phyloP scores from a whole-genome alignment of 1,140 invertebrate genomes.

The Hylaeus volcanicus region DNA sequence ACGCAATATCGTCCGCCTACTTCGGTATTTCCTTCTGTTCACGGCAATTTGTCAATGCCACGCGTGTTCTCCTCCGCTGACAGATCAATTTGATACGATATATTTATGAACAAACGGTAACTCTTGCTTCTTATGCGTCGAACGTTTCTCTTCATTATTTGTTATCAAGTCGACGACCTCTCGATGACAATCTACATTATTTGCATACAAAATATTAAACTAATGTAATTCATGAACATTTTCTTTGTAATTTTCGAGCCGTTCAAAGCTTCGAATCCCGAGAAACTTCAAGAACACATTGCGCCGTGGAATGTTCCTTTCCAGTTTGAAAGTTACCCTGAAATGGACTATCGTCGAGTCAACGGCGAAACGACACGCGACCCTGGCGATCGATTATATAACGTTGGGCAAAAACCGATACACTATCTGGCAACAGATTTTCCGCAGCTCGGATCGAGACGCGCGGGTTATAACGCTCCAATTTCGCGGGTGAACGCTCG shows the following conservation, averaged over 20 bases:
- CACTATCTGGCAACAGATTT: slow-evolving; percentile 17
- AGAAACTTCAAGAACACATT: not conserved
- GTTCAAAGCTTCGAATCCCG: not conserved
- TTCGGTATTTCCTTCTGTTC: slow-evolving; percentile 34
- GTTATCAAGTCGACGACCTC: not conserved
- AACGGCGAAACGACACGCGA: not conserved
- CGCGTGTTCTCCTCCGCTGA: not conserved
- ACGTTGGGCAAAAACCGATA: not conserved
- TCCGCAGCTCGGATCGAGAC: not conserved
- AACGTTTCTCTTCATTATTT: not conserved
- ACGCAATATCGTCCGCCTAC: slow-evolving; percentile 6
- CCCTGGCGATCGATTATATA: slow-evolving; percentile 9
- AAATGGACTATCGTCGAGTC: slow-evolving; percentile 1
- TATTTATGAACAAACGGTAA: slow-evolving; percentile 16
- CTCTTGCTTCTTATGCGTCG: not conserved
- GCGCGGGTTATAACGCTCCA: slow-evolving; percentile 12
- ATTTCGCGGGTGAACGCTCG: slow-evolving; percentile 29
- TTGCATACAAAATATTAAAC: no score
- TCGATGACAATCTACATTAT: not conserved
- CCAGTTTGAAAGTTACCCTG: not conserved
- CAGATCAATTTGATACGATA: slow-evolving; percentile 32
- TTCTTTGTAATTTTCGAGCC: not conserved
- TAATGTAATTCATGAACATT: no score
- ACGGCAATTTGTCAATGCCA: slow-evolving; percentile 41
- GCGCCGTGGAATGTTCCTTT: not conserved